Conservation (phyloP, 2,888 invertebrate genomes). For the Luperina testacea region DNA sequence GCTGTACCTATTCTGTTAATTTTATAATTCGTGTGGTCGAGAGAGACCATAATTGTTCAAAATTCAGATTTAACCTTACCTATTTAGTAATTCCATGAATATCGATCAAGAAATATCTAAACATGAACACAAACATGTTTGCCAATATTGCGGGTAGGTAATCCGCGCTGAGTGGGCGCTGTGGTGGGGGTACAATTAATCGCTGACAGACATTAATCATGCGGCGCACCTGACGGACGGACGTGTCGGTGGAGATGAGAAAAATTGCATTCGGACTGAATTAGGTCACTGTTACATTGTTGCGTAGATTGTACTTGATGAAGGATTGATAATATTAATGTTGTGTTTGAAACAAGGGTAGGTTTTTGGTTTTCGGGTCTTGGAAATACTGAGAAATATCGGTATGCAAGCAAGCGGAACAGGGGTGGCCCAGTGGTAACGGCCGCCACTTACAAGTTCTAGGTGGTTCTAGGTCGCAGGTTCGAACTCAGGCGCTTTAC, state of each 20-base stretch:
- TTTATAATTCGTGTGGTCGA: background rate
- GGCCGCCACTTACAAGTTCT: background rate
- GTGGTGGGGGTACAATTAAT: constrained; percentile 55
- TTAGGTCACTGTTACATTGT: constrained; percentile 25
- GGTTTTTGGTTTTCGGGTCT: background rate
- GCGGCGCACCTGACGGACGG: constrained; percentile 62
- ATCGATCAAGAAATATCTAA: constrained; percentile 7
- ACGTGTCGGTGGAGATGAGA: constrained; percentile 32
- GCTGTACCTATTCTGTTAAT: background rate
- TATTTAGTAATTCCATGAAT: background rate
- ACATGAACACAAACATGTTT: constrained; percentile 28
- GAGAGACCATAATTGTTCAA: background rate
- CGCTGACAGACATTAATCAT: constrained; percentile 68
- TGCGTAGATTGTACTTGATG: background rate
- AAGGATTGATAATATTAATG: background rate
- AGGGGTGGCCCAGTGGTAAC: too few species aligned
- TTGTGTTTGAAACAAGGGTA: background rate
- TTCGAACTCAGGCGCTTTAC: background rate
- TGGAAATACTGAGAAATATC: background rate
- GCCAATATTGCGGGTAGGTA: constrained; percentile 50
- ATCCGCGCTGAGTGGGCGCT: constrained; percentile 31
- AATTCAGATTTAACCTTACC: background rate
- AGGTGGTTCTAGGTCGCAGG: background rate
- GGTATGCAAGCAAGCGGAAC: too few species aligned
- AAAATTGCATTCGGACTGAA: constrained; percentile 44